phyloP scores from a whole-genome alignment of 2,888 invertebrate species.

The Spisula subtruncata region DNA sequence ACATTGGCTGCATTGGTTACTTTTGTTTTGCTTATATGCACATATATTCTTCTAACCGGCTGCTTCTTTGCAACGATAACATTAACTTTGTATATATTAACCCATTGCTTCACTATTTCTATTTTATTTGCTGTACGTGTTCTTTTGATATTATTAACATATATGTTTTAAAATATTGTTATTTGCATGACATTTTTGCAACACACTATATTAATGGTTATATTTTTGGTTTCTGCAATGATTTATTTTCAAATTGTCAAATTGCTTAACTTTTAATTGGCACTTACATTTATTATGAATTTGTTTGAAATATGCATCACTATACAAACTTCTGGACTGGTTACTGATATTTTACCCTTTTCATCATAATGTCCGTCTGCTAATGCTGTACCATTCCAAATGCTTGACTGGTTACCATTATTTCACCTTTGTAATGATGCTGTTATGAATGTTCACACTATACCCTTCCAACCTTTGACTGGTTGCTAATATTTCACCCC shows the following conservation, averaged over 20 bases:
- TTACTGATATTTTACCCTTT: too few relatives aligned
- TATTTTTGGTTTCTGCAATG: background rate
- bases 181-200: background rate
- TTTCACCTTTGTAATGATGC: background rate
- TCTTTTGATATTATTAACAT: too few relatives aligned
- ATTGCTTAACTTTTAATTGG: background rate
- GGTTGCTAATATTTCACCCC: background rate
- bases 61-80: background rate
- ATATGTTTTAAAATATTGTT: background rate
- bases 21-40: background rate
- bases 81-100: slow-evolving; percentile 12
- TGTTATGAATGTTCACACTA: background rate
- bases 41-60: background rate
- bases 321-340: too few relatives aligned
- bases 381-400: background rate
- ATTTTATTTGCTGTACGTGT: background rate
- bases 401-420: background rate
- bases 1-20: background rate
- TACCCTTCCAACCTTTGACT: background rate
- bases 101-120: background rate
- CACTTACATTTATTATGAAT: too few relatives aligned
- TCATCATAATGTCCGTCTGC: too few relatives aligned
- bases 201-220: background rate
- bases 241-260: background rate
- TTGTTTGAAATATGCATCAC: too few relatives aligned